Conservation (phyloP, 1,140 invertebrate species). For the Monochamus saltuarius region DNA sequence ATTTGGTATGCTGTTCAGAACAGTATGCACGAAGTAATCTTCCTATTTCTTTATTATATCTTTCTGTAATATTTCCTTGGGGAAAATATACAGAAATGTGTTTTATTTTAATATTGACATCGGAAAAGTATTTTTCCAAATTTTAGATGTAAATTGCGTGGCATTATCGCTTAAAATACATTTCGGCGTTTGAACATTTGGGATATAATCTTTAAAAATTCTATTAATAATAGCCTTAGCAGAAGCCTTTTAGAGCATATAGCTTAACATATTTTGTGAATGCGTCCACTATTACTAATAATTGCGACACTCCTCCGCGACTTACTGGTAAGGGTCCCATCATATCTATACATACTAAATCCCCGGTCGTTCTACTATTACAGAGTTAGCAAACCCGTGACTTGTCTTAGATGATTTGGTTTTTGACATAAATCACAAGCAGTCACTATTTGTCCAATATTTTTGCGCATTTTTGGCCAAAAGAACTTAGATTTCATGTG, state of each 20-base stretch:
- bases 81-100: slow-evolving; percentile 15
- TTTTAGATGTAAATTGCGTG: background rate
- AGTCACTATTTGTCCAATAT: slow-evolving; percentile 1
- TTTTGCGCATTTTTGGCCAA: slow-evolving; percentile 7
- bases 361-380: background rate
- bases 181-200: background rate
- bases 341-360: slow-evolving; percentile 1
- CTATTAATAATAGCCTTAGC: background rate
- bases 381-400: background rate
- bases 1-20: slow-evolving; percentile 10
- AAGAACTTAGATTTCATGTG: background rate
- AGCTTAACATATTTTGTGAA: no score
- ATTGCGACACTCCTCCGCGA: background rate
- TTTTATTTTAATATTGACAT: background rate
- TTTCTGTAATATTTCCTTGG: slow-evolving; percentile 10
- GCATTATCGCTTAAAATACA: background rate
- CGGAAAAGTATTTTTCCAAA: background rate
- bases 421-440: slow-evolving; percentile 17
- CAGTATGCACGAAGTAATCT: slow-evolving; percentile 15
- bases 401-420: background rate
- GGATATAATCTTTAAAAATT: background rate
- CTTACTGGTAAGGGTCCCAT: background rate
- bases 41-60: slow-evolving; percentile 12
- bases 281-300: background rate
- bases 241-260: background rate